Base-by-base conservation (phyloP, 2,888 invertebrate species). In the Cyrtodaria siliqua region DNA sequence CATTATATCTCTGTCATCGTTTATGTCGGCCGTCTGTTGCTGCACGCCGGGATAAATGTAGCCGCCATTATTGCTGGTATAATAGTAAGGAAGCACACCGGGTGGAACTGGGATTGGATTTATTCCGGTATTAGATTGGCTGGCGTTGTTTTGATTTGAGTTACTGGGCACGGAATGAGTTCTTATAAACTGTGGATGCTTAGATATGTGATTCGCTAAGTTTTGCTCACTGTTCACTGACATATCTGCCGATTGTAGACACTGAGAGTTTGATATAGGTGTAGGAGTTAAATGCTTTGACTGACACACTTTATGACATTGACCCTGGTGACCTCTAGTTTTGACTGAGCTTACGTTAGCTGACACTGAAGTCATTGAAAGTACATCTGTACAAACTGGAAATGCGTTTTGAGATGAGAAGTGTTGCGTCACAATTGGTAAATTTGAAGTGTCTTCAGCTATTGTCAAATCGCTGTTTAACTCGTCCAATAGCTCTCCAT, bases 1-100 rank as follows among this genome's bases (percentile, higher is more conserved):
- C 79, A 85, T 83, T 0, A 82, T 66, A 27, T 78, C 79, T 24
- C 74, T 61, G 14, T 61, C 49, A 23, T 49, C 23, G 2, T 40
- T 29, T 14, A n/a, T 8, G 9, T 33, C 18, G 29, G 29, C 18
- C 2, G 27, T 18, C 29, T 47, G 49, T 8, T 20, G 61, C 0
- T 49, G 61, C 20, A 23, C 18, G 18, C 47, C 16, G 29, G 50
- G 16, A 40, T 23, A 23, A 20, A 61, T 2, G 38, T 50, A 47
- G 16, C 33, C 50, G 38, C 33, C 40, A 20, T 47, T 29, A 50
- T 20, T 14, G 29, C 24, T 29, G 29, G 49, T 12, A 14, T 50
- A 23, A 38, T 50, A 33, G 29, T 61, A 23, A n/a, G 49, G 47
- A 14, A 49, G 38, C 49, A 61, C 16, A 50, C 23, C 20, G 20